phyloP scores from a whole-genome alignment of 2,888 invertebrate species.

The Laspeyria flexula region DNA sequence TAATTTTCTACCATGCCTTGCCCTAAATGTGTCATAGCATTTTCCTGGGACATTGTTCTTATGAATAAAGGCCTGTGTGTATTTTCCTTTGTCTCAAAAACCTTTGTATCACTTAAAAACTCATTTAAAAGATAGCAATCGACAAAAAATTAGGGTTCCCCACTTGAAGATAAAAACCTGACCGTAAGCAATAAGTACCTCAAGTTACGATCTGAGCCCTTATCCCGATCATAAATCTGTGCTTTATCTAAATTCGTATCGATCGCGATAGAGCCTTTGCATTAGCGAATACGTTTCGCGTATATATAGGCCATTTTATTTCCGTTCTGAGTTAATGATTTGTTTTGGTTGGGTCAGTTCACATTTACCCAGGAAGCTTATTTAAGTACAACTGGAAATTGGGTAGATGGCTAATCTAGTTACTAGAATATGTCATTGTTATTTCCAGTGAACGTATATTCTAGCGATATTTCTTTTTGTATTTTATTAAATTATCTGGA shows the following conservation, averaged over 20 bases:
- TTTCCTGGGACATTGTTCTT: no score
- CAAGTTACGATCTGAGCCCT: neutral
- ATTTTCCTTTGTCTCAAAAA: neutral
- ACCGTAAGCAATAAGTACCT: constrained; percentile 2
- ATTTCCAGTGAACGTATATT: no score
- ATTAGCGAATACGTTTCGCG: neutral
- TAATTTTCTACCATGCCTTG: no score
- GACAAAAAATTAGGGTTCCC: constrained; percentile 1
- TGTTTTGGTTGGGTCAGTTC: no score
- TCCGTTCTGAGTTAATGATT: neutral
- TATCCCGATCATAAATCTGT: constrained; percentile 20
- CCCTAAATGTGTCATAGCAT: no score
- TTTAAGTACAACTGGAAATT: no score
- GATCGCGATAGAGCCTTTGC: neutral
- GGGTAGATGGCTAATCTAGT: no score
- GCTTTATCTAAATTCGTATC: constrained; percentile 19
- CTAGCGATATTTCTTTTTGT: no score
- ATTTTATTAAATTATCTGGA: no score
- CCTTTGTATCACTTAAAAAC: neutral
- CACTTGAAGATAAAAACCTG: constrained; percentile 5
- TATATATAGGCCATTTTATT: neutral
- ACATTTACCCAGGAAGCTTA: neutral
- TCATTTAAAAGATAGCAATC: constrained; percentile 5
- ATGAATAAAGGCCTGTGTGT: no score
- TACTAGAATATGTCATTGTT: no score